Percentiles rank a stretch among this genome's conserved stretches.
Evolutionary conservation across 2,113 vertebrate species (phyloP).

Genomic region (Lepisosteus oculatus): DNA sequence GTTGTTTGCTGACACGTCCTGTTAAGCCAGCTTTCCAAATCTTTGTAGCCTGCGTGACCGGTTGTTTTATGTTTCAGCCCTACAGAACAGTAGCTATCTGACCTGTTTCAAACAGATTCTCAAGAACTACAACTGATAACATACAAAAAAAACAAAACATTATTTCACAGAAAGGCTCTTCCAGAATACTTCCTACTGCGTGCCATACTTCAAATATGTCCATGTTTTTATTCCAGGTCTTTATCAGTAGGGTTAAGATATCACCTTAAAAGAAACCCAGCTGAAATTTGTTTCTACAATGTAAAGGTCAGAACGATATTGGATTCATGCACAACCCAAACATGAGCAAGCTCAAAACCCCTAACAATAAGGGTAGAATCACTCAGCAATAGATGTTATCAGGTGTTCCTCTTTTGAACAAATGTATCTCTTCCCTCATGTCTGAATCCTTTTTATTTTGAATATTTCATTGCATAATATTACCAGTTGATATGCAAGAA

Average conservation of each 20-base stretch:
- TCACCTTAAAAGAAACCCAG: slow-evolving; percentile 5
- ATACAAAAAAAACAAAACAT: no score
- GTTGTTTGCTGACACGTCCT: no score
- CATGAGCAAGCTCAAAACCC: neutral
- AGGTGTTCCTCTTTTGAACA: slow-evolving; percentile 3
- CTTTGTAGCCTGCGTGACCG: no score
- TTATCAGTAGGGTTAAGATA: slow-evolving; percentile 6
- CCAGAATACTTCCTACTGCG: neutral
- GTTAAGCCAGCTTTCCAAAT: no score
- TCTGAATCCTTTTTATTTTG: no score
- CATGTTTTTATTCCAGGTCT: neutral
- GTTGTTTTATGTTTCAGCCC: no score
- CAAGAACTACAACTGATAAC: no score
- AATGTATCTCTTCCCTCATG: neutral
- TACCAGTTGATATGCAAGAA: no score
- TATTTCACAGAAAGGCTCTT: slow-evolving; percentile 1
- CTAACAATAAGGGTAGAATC: slow-evolving; percentile 9
- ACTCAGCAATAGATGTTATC: slow-evolving; percentile 1
- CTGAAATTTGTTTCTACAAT: neutral
- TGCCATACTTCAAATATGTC: neutral
- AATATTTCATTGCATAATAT: no score
- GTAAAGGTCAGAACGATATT: neutral
- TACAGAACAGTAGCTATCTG: no score
- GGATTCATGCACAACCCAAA: slow-evolving; percentile 1
- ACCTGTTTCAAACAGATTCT: no score